Percentiles rank a stretch among this genome's conserved stretches.
Conservation (phyloP, 2,888 invertebrate genomes). For the Agrochola lota region DNA sequence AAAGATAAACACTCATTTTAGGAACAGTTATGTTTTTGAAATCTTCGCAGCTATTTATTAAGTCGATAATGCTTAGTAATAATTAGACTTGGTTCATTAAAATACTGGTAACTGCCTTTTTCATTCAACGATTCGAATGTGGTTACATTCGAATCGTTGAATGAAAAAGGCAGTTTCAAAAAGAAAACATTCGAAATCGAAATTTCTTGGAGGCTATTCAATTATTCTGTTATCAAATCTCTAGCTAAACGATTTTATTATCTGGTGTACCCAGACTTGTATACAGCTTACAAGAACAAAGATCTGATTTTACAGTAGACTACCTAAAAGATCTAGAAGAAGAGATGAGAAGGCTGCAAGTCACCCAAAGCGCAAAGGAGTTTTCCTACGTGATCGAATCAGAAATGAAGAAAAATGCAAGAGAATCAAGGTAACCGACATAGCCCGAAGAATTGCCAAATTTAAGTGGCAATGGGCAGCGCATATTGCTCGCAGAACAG, state of each 20-base stretch:
- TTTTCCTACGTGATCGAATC: too few relatives aligned
- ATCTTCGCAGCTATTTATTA: conserved; percentile 21
- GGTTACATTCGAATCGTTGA: neutral
- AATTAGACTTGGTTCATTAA: conserved; percentile 21
- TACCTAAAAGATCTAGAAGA: too few relatives aligned
- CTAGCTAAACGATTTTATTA: neutral
- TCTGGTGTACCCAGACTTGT: neutral
- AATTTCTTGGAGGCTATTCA: conserved; percentile 4
- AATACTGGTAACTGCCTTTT: conserved; percentile 10
- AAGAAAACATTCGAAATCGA: conserved; percentile 1
- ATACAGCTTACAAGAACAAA: neutral
- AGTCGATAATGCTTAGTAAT: conserved; percentile 13
- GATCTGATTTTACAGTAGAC: neutral
- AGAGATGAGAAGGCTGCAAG: too few relatives aligned
- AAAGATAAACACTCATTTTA: conserved; percentile 75
- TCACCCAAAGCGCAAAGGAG: too few relatives aligned
- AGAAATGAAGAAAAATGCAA: too few relatives aligned
- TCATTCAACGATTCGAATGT: neutral
- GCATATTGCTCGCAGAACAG: too few relatives aligned
- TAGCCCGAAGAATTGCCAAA: too few relatives aligned
- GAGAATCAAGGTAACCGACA: too few relatives aligned
- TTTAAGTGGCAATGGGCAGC: too few relatives aligned
- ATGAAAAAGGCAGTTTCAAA: too few relatives aligned
- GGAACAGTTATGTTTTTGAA: conserved; percentile 23
- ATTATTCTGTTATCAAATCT: conserved; percentile 16